These are phyloP conservation scores for Psittacula cyanocephala DNA, from an alignment of 2,113 vertebrate species.

Conservation along the genomic window DNA sequence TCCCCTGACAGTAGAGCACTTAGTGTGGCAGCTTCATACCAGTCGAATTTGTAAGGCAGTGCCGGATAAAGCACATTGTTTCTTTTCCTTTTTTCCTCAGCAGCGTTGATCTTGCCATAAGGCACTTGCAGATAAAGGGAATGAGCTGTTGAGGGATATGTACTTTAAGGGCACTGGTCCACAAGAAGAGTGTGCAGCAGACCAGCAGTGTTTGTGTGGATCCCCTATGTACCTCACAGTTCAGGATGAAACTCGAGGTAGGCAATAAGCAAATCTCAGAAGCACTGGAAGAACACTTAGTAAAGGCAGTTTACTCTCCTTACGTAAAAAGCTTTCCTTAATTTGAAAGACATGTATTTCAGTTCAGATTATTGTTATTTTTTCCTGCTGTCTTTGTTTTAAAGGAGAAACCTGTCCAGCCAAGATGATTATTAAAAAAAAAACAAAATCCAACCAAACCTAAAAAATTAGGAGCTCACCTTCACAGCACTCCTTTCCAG, in stretches of 20 bases:
- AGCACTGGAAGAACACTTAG: neutral
- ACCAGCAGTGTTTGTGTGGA: neutral
- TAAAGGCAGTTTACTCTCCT: neutral
- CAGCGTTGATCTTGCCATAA: neutral
- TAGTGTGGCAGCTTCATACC: neutral
- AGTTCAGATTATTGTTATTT: neutral
- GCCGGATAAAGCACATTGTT: neutral
- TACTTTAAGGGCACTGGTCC: neutral
- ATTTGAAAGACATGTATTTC: neutral
- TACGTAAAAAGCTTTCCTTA: neutral
- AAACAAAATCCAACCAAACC: neutral
- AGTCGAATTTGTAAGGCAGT: neutral
- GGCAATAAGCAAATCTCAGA: neutral
- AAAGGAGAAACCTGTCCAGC: neutral
- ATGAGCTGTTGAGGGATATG: neutral
- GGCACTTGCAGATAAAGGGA: neutral
- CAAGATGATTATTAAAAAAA: neutral
- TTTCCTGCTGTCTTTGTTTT: neutral
- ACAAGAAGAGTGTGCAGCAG: fast-evolving
- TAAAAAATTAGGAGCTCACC: neutral
- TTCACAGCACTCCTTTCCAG: neutral
- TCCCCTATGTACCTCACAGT: neutral
- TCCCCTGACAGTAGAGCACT: neutral
- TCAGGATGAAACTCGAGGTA: neutral
- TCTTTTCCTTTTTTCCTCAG: neutral